Conservation (phyloP, 2,113 vertebrate species). For the Sciurus niger region DNA sequence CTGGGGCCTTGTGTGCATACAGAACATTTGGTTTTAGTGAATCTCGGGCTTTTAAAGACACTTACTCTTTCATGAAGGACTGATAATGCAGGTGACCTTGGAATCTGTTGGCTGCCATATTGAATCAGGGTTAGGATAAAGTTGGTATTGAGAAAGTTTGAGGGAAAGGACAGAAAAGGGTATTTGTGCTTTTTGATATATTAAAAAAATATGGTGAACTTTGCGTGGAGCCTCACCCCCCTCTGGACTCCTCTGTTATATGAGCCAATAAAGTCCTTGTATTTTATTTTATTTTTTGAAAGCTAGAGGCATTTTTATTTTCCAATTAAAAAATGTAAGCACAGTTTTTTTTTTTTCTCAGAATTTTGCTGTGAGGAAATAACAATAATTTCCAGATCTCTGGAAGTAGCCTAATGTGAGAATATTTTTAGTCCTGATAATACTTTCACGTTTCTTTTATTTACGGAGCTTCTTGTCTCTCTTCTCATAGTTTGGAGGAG, state of each 20-base stretch:
- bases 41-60: neutral
- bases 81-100: neutral
- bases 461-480: constrained; percentile 53
- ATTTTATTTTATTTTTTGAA: neutral
- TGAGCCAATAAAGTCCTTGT: neutral
- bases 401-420: constrained; percentile 9
- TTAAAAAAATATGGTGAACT: neutral
- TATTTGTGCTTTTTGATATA: neutral
- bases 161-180: neutral
- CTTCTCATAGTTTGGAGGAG: neutral
- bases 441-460: constrained; percentile 68
- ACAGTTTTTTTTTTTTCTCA: neutral
- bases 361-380: constrained; percentile 27
- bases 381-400: constrained; percentile 55
- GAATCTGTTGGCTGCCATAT: neutral
- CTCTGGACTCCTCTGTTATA: neutral
- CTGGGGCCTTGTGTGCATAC: neutral
- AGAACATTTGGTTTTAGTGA: neutral
- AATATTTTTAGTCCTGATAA: constrained; percentile 47
- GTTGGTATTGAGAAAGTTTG: neutral
- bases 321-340: constrained; percentile 30
- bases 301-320: constrained; percentile 42
- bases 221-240: neutral
- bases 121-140: constrained; percentile 11
- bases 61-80: neutral